Percentiles rank a stretch among this genome's conserved stretches.
Evolutionary conservation across 2,797 vertebrate genomes (phyloP).

Genomic region (Enteromius afrohamiltoni): DNA sequence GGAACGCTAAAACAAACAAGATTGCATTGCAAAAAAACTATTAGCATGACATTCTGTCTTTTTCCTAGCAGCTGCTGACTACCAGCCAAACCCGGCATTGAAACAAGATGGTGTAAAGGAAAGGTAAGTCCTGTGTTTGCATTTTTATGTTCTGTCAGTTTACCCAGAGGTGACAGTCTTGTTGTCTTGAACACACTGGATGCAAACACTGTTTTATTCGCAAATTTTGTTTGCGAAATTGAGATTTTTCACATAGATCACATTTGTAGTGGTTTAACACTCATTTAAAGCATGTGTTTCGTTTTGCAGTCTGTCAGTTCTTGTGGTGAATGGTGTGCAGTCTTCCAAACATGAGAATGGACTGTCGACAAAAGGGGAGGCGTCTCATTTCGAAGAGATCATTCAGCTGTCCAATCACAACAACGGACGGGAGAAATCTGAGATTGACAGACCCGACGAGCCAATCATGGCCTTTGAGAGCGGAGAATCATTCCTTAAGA

Average conservation of each 20-base stretch:
- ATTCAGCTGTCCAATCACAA: conserved; percentile 80
- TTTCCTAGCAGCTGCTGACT: conserved; percentile 69
- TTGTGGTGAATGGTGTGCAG: conserved; percentile 87
- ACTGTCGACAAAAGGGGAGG: conserved; percentile 79
- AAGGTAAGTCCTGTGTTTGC: conserved; percentile 60
- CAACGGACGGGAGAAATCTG: conserved; percentile 73
- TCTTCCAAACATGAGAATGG: conserved; percentile 87
- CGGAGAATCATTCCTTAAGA: conserved; percentile 91
- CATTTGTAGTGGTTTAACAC: background rate
- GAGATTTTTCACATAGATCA: background rate
- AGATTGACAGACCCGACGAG: conserved; percentile 69
- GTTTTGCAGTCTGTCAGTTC: conserved; percentile 64
- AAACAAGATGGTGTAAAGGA: conserved; percentile 61
- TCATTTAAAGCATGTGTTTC: conserved; percentile 11
- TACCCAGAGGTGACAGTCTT: background rate
- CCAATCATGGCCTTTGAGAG: conserved; percentile 87
- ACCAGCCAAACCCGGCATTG: conserved; percentile 69
- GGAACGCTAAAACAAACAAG: background rate
- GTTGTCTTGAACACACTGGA: background rate
- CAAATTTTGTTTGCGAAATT: background rate
- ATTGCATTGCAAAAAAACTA: conserved; percentile 14
- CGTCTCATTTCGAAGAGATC: conserved; percentile 75
- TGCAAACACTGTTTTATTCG: background rate
- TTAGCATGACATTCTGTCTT: conserved; percentile 51
- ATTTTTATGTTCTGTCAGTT: background rate